phyloP scores from a whole-genome alignment of 2,888 invertebrate genomes.

The Mythimna vitellina region DNA sequence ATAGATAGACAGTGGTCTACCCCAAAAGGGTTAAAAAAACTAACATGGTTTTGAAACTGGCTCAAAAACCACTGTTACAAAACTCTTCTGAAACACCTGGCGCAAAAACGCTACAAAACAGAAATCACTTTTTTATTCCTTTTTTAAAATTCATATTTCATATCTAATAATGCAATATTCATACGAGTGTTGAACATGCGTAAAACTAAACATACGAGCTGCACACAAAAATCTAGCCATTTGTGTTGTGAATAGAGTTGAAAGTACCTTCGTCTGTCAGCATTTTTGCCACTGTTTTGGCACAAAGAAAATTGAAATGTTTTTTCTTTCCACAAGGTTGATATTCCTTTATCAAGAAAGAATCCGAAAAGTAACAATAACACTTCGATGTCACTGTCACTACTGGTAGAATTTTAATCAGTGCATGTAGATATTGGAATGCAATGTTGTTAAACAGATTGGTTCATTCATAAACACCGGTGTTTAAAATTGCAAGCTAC shows the following conservation, averaged over 20 bases:
- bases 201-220: slow-evolving; percentile 15
- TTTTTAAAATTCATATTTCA: slow-evolving; percentile 52
- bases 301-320: not conserved
- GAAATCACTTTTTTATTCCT: slow-evolving; percentile 16
- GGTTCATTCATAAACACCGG: not conserved
- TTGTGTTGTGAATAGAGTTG: not conserved
- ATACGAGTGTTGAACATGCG: slow-evolving; percentile 45
- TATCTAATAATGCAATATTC: slow-evolving; percentile 45
- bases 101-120: slow-evolving; percentile 18
- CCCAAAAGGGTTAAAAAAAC: too few species aligned
- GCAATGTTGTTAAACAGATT: slow-evolving; percentile 35
- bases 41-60: not conserved
- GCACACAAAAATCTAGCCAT: slow-evolving; percentile 5
- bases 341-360: not conserved
- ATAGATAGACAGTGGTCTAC: too few species aligned
- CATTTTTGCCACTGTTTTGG: not conserved
- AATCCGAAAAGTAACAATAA: slow-evolving; percentile 13
- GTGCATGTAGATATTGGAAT: slow-evolving; percentile 8
- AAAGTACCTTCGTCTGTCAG: slow-evolving; percentile 2
- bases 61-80: not conserved
- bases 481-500: not conserved
- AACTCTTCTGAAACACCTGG: not conserved
- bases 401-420: slow-evolving; percentile 31
- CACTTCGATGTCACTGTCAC: slow-evolving; percentile 39
- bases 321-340: not conserved